Evolutionary conservation across 2,113 vertebrate species (phyloP), one percentile per base, ranked within the genome.

Genomic region (Pangasianodon hypophthalmus): DNA sequence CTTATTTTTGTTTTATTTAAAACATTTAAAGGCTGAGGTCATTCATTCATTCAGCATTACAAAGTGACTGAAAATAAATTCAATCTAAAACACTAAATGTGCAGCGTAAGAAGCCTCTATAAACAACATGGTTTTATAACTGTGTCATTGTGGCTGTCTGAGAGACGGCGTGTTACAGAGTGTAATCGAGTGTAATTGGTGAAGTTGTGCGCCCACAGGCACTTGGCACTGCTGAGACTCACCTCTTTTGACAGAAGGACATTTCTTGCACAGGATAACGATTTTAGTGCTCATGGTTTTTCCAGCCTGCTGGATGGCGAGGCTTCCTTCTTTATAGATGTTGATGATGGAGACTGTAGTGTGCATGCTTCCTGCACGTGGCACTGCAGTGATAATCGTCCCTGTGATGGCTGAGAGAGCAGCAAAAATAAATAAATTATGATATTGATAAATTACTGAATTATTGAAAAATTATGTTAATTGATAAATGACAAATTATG

Each of bases 251-350:
- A 99, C 94, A 46, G 97, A 96, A 29, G 98, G 98, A 86, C 98
- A 99, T 93, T 98, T 98, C 94, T 96, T 98, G 95, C 98, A 99
- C 86, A 98, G 94, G 92, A 98, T 97, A 29, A 94, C 56, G 79
- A 99, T 96, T 94, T 97, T 99, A 93, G 97, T 97, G 91, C 98
- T 99, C 98, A 99, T 98, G 80, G 94, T 98, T 94, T 99, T 99
- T 91, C 98, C 98, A 0, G 98, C 98, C 94, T 99, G 98, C 87
- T 99, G 98, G 88, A 99, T 98, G 84, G 96, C 97, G 94, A 99
- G 92, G 83, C 90, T 98, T 64, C 98, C 98, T 92, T 99, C 98
- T 91, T 98, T 99, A 58, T 98, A 99, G 80, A 99, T 97, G 86
- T 97, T 98, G 93, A 99, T 98, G 94, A 99, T 98, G 0, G 98